Conservation (phyloP, 2,797 vertebrate genomes). For the Hyperoplus lanceolatus region DNA sequence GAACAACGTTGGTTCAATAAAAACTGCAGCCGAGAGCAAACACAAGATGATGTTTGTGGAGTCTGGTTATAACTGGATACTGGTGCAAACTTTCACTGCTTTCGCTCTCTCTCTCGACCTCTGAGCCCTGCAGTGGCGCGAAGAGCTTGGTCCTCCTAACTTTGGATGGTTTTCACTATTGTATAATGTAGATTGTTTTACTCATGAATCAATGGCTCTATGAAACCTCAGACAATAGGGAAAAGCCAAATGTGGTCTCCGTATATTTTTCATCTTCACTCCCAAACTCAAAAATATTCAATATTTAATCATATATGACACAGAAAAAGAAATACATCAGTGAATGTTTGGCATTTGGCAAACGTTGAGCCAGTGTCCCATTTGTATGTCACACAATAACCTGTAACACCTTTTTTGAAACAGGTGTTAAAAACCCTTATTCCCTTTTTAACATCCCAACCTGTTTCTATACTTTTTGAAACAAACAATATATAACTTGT, state of each 20-base stretch:
- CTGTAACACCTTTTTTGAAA: background rate
- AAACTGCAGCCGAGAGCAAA: conserved; percentile 29
- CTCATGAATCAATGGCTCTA: background rate
- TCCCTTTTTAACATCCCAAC: too few species aligned
- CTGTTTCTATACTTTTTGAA: too few species aligned
- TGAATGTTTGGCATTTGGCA: too few species aligned
- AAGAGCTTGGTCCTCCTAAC: background rate
- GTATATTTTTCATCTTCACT: background rate
- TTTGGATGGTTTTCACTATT: background rate
- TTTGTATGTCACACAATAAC: background rate
- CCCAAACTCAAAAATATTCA: background rate
- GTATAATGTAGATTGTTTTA: too few species aligned
- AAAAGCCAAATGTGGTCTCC: background rate
- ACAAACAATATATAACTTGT: too few species aligned
- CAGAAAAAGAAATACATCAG: too few species aligned
- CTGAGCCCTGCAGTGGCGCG: background rate
- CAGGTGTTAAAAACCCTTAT: background rate
- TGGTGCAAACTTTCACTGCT: background rate
- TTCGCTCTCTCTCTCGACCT: conserved; percentile 22
- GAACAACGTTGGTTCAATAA: conserved; percentile 36
- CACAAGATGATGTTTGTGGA: background rate
- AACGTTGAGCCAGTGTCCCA: too few species aligned
- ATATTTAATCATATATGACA: background rate
- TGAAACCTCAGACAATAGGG: background rate
- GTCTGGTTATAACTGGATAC: background rate